Percentiles rank a stretch among this genome's conserved stretches.
These are phyloP conservation scores for Celastrina argiolus DNA, from an alignment of 2,888 invertebrate species.

Conservation along the genomic window DNA sequence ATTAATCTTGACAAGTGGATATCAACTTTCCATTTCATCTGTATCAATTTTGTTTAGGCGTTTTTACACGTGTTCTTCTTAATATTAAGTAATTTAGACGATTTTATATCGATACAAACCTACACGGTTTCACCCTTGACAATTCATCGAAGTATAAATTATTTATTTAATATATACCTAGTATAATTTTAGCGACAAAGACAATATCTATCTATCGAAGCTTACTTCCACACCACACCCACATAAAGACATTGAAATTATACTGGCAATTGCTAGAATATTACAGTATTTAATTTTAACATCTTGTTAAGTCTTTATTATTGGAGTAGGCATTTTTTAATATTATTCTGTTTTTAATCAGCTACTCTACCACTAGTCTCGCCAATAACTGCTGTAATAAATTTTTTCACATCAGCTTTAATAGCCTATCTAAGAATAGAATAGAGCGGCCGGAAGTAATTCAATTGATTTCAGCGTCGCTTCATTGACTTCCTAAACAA, in stretches of 20 bases:
- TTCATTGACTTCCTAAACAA: constrained; percentile 31
- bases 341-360: background rate
- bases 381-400: background rate
- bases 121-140: too few species aligned
- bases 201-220: too few species aligned
- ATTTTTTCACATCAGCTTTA: constrained; percentile 1
- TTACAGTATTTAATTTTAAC: background rate
- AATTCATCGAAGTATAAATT: too few species aligned
- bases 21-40: constrained; percentile 3
- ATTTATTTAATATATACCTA: too few species aligned
- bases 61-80: background rate
- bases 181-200: too few species aligned
- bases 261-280: constrained; percentile 4
- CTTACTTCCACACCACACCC: constrained; percentile 27
- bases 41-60: background rate
- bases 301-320: background rate
- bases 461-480: constrained; percentile 28
- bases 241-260: constrained; percentile 31
- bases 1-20: constrained; percentile 4
- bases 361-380: background rate
- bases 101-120: too few species aligned
- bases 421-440: constrained; percentile 10
- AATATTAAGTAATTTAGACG: background rate
- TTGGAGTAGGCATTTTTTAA: background rate
- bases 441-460: constrained; percentile 16